Base-by-base conservation (phyloP, 2,888 invertebrate genomes). In the Parthenolecanium corni region DNA sequence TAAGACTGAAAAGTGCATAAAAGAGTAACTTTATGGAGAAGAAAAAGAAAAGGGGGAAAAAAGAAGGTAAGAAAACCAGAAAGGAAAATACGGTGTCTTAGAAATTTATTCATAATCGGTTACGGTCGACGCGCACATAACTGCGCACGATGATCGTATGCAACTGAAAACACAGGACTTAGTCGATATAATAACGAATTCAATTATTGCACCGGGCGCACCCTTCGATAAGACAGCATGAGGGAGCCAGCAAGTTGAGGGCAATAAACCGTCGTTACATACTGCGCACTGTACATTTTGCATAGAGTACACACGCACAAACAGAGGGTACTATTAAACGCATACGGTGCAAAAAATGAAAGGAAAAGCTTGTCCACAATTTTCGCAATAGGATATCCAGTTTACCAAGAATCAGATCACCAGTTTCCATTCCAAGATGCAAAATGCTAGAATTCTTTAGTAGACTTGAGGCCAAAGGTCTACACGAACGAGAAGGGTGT, bases 181-280 rank as follows among this genome's bases (percentile, higher is more conserved):
- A 44, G 54, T 46, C 47, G 47, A 57, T 57, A 57, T 46, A n/a
- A n/a, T n/a, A 57, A 57, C 57, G 57, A 57, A 57, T 57, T 46
- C 46, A 57, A 46, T 57, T 57, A 57, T 44, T 57, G 46, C 57
- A 57, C 46, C 57, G 44, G 57, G 57, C 57, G 46, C 57, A 44
- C 57, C 46, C 57, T 57, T 44, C 44, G 44, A 57, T 57, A 44
- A 24, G 24, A 14, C 46, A 24, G 46, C 42, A n/a, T n/a, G n/a
- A 38, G 42, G 14, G 9, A 46, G 57, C 46, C 25, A 46, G 25
- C 57, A 18, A 44, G 18, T 24, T 46, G 46, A 57, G 57, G 57
- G 57, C 57, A 57, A 57, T 57, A 57, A 57, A 57, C 57, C 57
- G 57, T 57, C 21, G 57, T 57, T 57, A 57, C 57, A 57, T 14